Evolutionary conservation across 1,140 invertebrate genomes (phyloP), one percentile per base, ranked within the genome.

Genomic region (Homalodisca vitripennis): DNA sequence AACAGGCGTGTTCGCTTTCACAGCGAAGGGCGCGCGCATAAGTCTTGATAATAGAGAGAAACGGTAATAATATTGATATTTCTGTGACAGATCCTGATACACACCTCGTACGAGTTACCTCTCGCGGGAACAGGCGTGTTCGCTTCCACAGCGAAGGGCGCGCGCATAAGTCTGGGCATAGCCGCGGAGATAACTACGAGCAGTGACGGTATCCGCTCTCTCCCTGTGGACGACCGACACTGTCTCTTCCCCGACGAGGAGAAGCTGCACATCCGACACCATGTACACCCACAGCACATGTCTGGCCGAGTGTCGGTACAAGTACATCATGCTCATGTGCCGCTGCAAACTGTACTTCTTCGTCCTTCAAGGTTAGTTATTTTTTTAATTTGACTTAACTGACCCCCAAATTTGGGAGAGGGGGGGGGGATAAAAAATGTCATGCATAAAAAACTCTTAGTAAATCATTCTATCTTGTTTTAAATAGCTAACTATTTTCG

Each of bases 231-330:
- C 1, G 69, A 65, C 10, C 31, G 74, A 17, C 66, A 70, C 46
- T 77, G 75, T 67, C 72, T 65, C 62, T 77, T 77, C 65, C 73
- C 70, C 29, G 74, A 74, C 30, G 74, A 74, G 53, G 30, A 12
- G 17, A 6, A 41, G 6, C 34, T 6, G 17, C 34, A 6, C 34
- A 10, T 17, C 6, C 17, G 6, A 17, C 34, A 41, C 34, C n/a
- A 6, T 17, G 6, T 41, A 41, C 34, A 10, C 34, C 6, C 34
- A 10, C 6, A 6, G 6, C 34, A 41, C 34, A 17, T 41, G 34
- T 17, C 6, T 17, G 6, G 17, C 34, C 34, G 34, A 41, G 34
- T 41, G 34, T 17, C 34, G 34, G 34, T 6, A 6, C 34, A 41
- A 10, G 34, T 41, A 10, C 34, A 41, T 41, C 34, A 41, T 41